Evolutionary conservation across 2,888 invertebrate genomes (phyloP), one percentile per base, ranked within the genome.

Genomic region (Altica lythri): DNA sequence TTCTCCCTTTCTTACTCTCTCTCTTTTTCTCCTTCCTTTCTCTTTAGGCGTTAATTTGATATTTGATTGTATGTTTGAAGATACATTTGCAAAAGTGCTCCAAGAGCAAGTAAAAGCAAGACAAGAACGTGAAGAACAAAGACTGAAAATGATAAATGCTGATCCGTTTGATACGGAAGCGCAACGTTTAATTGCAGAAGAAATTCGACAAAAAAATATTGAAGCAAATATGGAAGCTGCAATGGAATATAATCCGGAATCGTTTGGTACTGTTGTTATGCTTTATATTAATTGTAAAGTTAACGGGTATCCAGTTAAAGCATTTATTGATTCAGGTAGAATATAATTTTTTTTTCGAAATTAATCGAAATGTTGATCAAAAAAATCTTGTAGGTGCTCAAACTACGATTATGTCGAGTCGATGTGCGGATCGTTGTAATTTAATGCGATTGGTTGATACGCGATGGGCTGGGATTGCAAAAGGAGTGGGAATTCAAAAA

Each of bases 221-320:
- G 94, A 97, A 76, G 92, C 94, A 0, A 97, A 97, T 72, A 97
- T 98, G 96, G 95, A 97, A 73, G 94, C 95, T 1, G 98, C 98
- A 0, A 95, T 98, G 86, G 98, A 99, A 73, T 94, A 94, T 75
- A 94, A 96, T 77, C 99, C 99, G 0, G 99, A 99, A 78, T 95
- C 92, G 35, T 98, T 98, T 78, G 98, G 96, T 52, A 93, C 94
- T 22, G 97, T 99, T 35, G 90, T 92, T 40, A 98, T 99, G 99
- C 82, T 99, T 66, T 90, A 99, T 75, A 95, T 99, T 57, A 92
- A 97, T 75, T 96, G 98, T 75, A 89, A 87, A 76, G 97, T 99
- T 1, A 99, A 99, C 78, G 96, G 96, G 29, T 88, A 90, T 73
- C 92, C 92, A 0, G 95, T 99, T 0, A 97, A 97, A 78, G 98